phyloP scores from a whole-genome alignment of 1,140 invertebrate species.

The Lysiphlebus fabarum region DNA sequence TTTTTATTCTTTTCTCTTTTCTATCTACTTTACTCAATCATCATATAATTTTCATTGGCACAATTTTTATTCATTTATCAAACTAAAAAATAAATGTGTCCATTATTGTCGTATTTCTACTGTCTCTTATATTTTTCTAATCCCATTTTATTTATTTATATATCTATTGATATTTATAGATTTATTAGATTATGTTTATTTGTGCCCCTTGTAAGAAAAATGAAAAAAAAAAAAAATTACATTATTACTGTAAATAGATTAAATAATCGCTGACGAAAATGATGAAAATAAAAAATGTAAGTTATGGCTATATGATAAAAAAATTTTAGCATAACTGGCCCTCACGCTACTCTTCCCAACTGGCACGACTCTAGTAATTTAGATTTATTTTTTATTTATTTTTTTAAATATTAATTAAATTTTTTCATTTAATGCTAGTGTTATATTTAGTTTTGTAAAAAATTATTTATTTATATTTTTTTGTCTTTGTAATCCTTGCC shows the following conservation, averaged over 20 bases:
- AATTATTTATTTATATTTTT: not conserved
- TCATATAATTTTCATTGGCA: no score
- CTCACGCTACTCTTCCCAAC: conserved; percentile 53
- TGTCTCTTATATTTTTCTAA: conserved; percentile 8
- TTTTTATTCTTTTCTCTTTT: no score
- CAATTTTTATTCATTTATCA: no score
- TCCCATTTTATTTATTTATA: conserved; percentile 16
- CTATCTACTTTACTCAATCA: no score
- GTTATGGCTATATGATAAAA: conserved; percentile 43
- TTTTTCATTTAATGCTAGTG: not conserved
- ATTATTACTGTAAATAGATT: conserved; percentile 12
- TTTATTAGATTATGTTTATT: conserved; percentile 19
- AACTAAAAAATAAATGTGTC: not conserved
- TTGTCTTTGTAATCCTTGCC: not conserved
- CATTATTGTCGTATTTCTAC: conserved; percentile 9
- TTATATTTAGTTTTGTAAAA: conserved; percentile 3
- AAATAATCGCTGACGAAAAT: conserved; percentile 25
- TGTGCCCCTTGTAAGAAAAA: conserved; percentile 37
- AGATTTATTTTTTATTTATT: conserved; percentile 23
- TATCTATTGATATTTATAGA: conserved; percentile 20
- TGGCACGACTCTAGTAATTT: conserved; percentile 51
- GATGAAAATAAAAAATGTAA: conserved; percentile 46
- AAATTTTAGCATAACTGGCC: conserved; percentile 46
- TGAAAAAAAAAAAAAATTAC: conserved; percentile 34
- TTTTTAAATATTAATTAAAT: conserved; percentile 9